A percentile compares a stretch with the other conserved stretches of the same genome.
Conservation (phyloP, 2,797 vertebrate genomes). For the Lagorchestes hirsutus region DNA sequence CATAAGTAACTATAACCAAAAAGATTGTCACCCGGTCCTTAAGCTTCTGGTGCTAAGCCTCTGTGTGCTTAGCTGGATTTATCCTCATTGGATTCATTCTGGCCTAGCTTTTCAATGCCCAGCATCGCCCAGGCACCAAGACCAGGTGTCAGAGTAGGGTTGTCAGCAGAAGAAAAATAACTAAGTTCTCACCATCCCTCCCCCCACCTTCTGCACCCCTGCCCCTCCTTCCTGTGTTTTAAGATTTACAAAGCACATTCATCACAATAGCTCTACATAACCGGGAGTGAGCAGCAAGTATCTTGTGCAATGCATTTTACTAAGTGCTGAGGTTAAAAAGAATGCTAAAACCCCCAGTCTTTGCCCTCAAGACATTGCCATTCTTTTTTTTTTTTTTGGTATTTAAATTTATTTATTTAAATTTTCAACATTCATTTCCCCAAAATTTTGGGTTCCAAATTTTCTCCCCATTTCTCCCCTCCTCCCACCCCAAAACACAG, state of each 20-base stretch:
- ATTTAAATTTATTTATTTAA: no score
- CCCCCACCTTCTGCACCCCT: fast-evolving
- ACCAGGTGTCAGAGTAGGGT: neutral
- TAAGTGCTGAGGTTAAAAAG: neutral
- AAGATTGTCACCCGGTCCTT: neutral
- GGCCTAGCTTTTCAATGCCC: neutral
- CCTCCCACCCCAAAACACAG: no score
- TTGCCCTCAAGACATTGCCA: neutral
- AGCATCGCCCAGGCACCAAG: neutral
- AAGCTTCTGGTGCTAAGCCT: neutral
- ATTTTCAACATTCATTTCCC: no score
- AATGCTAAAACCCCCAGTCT: neutral
- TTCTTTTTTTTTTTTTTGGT: no score
- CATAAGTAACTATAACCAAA: neutral
- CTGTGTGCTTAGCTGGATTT: neutral
- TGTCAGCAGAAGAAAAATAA: neutral
- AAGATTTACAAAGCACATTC: neutral
- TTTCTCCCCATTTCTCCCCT: no score
- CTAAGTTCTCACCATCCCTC: neutral
- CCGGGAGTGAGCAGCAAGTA: neutral
- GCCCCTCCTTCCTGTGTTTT: neutral
- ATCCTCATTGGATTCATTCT: neutral
- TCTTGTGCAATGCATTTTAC: neutral
- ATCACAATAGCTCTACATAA: neutral
- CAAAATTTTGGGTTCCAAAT: no score